A percentile compares a stretch with the other conserved stretches of the same genome.
Conservation (phyloP, 1,140 invertebrate genomes). For the Kradibia gibbosae region DNA sequence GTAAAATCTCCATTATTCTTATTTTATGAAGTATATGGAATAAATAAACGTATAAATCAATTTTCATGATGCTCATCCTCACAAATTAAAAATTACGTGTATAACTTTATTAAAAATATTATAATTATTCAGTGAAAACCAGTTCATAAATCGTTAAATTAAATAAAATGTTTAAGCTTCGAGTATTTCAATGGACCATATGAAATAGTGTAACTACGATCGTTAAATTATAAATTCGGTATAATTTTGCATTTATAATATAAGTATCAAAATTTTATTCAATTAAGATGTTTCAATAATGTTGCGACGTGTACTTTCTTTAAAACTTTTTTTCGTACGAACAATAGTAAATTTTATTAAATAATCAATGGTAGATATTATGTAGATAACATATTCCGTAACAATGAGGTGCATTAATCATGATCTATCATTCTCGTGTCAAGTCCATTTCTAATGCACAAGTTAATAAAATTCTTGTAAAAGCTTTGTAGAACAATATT, state of each 20-base stretch:
- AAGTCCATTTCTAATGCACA: not conserved
- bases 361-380: slow-evolving; percentile 16
- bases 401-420: not conserved
- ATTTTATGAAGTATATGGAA: not conserved
- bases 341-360: slow-evolving; percentile 21
- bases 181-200: no score
- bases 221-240: not conserved
- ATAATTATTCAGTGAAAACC: no score
- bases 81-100: not conserved
- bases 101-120: no score
- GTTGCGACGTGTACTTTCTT: not conserved
- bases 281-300: not conserved
- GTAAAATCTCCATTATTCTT: not conserved
- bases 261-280: not conserved
- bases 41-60: not conserved
- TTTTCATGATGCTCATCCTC: not conserved
- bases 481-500: slow-evolving; percentile 22
- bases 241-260: not conserved
- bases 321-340: not conserved
- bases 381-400: not conserved
- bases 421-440: slow-evolving; percentile 20
- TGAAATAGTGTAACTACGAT: no score
- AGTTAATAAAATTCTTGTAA: slow-evolving; percentile 25
- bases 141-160: no score
- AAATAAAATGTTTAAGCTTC: no score